phyloP scores from a whole-genome alignment of 2,888 invertebrate species.

The Cancer borealis region DNA sequence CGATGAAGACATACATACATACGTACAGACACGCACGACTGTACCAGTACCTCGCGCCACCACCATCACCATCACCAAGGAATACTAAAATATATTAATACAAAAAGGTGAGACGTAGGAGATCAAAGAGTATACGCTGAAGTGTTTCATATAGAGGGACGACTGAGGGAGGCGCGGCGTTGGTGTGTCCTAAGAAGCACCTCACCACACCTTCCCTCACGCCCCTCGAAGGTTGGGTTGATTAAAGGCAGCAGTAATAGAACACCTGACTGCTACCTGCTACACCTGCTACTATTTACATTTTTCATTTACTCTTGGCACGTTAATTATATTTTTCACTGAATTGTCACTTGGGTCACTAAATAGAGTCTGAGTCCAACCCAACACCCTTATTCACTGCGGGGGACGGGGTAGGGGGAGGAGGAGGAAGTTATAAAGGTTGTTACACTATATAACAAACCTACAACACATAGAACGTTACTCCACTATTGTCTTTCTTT shows the following conservation, averaged over 20 bases:
- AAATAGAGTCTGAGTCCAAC: background rate
- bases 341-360: background rate
- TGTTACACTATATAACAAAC: no score
- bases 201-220: background rate
- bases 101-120: background rate
- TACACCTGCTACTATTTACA: conserved; percentile 2
- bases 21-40: background rate
- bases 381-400: background rate
- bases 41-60: background rate
- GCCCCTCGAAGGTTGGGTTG: background rate
- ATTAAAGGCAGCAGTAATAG: background rate
- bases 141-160: background rate
- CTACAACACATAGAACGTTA: no score
- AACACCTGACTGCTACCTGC: background rate
- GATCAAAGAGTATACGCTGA: background rate
- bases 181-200: background rate
- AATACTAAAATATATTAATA: conserved; percentile 34
- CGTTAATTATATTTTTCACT: background rate
- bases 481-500: no score
- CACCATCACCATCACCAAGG: background rate
- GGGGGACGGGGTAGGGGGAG: background rate
- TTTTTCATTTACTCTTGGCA: background rate
- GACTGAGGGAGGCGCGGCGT: background rate
- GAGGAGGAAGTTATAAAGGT: no score
- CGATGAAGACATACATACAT: background rate